phyloP scores from a whole-genome alignment of 2,888 invertebrate species.

The Malacosoma neustria region DNA sequence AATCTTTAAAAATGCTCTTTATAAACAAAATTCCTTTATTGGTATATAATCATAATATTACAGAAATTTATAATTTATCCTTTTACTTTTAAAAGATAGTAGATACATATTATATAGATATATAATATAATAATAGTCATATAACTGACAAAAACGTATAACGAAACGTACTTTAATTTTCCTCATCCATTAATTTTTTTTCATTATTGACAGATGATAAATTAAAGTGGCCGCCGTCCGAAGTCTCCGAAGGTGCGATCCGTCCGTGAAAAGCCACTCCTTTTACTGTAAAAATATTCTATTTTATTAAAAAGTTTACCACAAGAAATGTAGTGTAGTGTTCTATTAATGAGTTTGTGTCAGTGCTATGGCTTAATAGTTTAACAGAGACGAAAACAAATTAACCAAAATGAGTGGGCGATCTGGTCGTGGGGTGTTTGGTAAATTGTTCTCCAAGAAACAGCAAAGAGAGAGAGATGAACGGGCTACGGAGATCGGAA shows the following conservation, averaged over 20 bases:
- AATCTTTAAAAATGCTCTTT: too few species aligned
- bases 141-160: too few species aligned
- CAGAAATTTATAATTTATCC: too few species aligned
- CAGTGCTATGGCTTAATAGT: conserved; percentile 47
- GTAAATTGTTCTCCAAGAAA: conserved; percentile 67
- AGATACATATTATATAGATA: too few species aligned
- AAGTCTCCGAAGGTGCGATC: conserved; percentile 38
- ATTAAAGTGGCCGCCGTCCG: conserved; percentile 31
- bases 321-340: conserved; percentile 48
- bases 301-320: conserved; percentile 29
- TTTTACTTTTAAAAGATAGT: too few species aligned
- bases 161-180: background rate
- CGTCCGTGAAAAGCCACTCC: conserved; percentile 67
- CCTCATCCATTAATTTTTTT: conserved; percentile 8
- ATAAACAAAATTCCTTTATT: too few species aligned
- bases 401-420: conserved; percentile 63
- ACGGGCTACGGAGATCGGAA: conserved; percentile 81
- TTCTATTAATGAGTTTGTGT: conserved; percentile 20
- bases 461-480: conserved; percentile 56
- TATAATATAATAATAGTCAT: too few species aligned
- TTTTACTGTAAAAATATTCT: conserved; percentile 36
- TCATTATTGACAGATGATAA: conserved; percentile 41
- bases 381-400: conserved; percentile 21
- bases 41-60: too few species aligned
- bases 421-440: conserved; percentile 63